Evolutionary conservation across 2,888 invertebrate genomes (phyloP).

Genomic region (Synanthedon tipuliformis): DNA sequence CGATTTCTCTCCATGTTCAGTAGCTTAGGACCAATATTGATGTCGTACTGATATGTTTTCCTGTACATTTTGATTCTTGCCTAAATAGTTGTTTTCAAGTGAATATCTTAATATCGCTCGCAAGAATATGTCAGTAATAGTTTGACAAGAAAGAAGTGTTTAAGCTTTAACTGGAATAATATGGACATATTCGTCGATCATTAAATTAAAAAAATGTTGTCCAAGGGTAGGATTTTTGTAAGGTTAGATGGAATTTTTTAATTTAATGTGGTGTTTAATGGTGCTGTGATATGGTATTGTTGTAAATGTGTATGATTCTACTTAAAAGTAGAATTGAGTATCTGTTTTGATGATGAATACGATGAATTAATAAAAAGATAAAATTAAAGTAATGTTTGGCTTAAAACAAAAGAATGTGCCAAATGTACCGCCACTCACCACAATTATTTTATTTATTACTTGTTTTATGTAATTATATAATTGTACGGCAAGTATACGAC

Average conservation of each 20-base stretch:
- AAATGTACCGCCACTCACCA: constrained; percentile 11
- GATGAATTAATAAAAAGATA: not conserved
- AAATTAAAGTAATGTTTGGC: not conserved
- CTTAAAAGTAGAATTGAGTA: not conserved
- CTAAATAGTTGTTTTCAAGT: constrained; percentile 14
- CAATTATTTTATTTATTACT: too few species aligned
- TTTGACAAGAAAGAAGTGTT: constrained; percentile 14
- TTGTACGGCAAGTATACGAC: too few species aligned
- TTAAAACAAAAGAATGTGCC: constrained; percentile 14
- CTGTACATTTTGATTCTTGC: constrained; percentile 24
- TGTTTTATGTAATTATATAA: too few species aligned
- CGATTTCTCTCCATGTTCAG: constrained; percentile 32
- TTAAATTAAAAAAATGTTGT: constrained; percentile 23
- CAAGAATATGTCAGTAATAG: constrained; percentile 9
- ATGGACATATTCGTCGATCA: constrained; percentile 35
- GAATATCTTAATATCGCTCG: not conserved
- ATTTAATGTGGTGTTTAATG: constrained; percentile 29
- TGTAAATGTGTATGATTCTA: constrained; percentile 18
- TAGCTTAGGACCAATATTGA: constrained; percentile 30
- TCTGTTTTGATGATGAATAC: not conserved
- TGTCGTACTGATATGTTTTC: constrained; percentile 47
- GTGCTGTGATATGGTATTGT: constrained; percentile 54
- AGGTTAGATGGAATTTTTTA: constrained; percentile 13
- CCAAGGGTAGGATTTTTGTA: constrained; percentile 25
- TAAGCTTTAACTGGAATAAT: constrained; percentile 50